phyloP scores from a whole-genome alignment of 1,140 invertebrate genomes.

The Limonius californicus region DNA sequence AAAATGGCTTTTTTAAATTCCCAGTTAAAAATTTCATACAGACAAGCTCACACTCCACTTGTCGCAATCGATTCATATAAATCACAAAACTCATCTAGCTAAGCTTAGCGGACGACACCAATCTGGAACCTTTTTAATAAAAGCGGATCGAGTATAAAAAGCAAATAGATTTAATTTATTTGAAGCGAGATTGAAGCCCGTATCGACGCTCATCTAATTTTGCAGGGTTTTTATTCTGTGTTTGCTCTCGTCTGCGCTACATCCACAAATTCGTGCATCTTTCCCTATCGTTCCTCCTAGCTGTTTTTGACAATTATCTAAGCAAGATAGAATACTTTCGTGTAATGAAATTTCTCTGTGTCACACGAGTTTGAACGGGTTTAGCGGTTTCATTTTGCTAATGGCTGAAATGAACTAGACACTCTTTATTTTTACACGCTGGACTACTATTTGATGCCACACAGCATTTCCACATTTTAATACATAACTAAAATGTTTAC shows the following conservation, averaged over 20 bases:
- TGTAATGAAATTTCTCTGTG: neutral
- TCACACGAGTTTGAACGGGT: slow-evolving; percentile 12
- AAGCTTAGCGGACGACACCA: slow-evolving; percentile 25
- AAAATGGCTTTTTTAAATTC: no score
- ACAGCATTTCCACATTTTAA: neutral
- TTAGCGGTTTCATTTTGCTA: slow-evolving; percentile 27
- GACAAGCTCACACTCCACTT: neutral
- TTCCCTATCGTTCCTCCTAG: neutral
- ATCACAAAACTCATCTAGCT: slow-evolving; percentile 29
- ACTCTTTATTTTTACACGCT: neutral
- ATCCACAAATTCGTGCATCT: neutral
- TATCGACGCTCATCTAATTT: slow-evolving; percentile 19
- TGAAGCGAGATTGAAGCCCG: slow-evolving; percentile 26
- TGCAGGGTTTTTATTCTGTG: slow-evolving; percentile 17
- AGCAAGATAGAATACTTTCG: slow-evolving; percentile 1
- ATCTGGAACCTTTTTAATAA: slow-evolving; percentile 30
- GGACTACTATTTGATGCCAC: no score
- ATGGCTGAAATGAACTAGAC: slow-evolving; percentile 22
- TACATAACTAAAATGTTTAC: neutral
- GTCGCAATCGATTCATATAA: slow-evolving; percentile 23
- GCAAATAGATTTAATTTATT: slow-evolving; percentile 35
- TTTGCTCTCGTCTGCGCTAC: neutral
- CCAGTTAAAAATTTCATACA: neutral
- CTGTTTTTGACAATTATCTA: neutral
- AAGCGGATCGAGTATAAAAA: slow-evolving; percentile 33